Evolutionary conservation across 2,113 vertebrate genomes (phyloP).

Genomic region (Poeciliopsis occidentalis): DNA sequence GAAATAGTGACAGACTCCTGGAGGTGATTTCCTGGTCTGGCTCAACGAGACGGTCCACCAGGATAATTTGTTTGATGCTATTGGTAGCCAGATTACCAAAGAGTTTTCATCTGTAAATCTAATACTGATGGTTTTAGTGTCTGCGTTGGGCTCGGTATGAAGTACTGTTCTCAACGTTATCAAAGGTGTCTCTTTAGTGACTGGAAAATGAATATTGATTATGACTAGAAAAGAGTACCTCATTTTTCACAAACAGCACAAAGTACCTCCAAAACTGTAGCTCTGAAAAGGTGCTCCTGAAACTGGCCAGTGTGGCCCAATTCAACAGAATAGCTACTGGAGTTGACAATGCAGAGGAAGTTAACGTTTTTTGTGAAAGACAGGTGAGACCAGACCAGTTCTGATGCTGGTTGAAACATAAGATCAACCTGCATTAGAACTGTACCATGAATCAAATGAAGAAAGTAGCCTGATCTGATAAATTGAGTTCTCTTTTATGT

Average conservation of each 20-base stretch:
- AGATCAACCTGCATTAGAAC: too few relatives aligned
- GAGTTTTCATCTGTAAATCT: conserved; percentile 69
- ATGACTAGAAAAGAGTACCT: background rate
- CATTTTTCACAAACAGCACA: background rate
- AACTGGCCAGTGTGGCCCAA: too few relatives aligned
- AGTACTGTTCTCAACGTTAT: conserved; percentile 25
- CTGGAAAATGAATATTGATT: background rate
- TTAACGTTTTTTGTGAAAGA: too few relatives aligned
- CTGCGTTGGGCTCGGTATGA: conserved; percentile 31
- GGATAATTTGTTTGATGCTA: conserved; percentile 65
- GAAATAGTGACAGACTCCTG: conserved; percentile 75
- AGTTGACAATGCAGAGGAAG: too few relatives aligned
- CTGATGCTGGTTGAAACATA: too few relatives aligned
- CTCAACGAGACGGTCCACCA: conserved; percentile 64
- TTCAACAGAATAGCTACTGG: too few relatives aligned
- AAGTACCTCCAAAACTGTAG: background rate
- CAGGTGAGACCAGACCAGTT: too few relatives aligned
- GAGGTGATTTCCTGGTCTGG: conserved; percentile 68
- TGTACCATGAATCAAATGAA: too few relatives aligned
- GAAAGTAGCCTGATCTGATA: too few relatives aligned
- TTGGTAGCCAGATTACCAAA: conserved; percentile 70
- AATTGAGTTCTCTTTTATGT: too few relatives aligned
- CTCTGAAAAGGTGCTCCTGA: too few relatives aligned
- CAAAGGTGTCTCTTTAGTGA: conserved; percentile 5
- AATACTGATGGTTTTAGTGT: conserved; percentile 54